Evolutionary conservation across 2,113 vertebrate species (phyloP).

Genomic region (Panthera tigris): DNA sequence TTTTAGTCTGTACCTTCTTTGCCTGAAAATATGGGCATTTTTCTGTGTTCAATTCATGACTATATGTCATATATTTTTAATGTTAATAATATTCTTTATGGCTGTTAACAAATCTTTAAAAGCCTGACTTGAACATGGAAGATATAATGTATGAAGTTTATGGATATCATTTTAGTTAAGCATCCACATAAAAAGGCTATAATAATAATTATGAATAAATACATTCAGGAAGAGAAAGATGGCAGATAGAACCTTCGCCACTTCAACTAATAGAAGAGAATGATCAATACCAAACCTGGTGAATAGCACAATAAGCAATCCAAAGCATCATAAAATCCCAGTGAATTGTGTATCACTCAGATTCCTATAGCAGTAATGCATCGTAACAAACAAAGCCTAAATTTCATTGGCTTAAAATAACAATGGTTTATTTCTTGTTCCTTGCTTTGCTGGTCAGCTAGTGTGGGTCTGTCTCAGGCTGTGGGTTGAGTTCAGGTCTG

Average conservation of each 20-base stretch:
- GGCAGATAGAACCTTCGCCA: neutral
- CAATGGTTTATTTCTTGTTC: neutral
- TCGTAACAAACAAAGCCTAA: neutral
- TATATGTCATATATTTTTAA: slow-evolving; percentile 43
- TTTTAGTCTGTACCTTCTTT: slow-evolving; percentile 20
- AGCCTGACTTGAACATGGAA: slow-evolving; percentile 4
- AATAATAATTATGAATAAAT: slow-evolving; percentile 48
- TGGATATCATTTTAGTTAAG: slow-evolving; percentile 46
- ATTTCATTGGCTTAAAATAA: neutral
- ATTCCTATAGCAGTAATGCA: neutral
- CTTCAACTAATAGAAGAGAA: slow-evolving; percentile 21
- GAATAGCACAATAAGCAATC: neutral
- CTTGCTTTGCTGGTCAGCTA: neutral
- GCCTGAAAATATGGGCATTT: neutral
- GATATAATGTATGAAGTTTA: slow-evolving; percentile 55
- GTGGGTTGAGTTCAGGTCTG: neutral
- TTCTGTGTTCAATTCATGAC: neutral
- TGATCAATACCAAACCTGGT: neutral
- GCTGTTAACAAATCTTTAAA: slow-evolving; percentile 43
- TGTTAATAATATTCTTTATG: slow-evolving; percentile 31
- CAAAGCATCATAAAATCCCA: neutral
- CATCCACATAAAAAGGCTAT: slow-evolving; percentile 50
- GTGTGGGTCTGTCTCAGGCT: neutral
- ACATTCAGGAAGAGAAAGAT: slow-evolving; percentile 44
- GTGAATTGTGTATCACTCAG: neutral